These are phyloP conservation scores for Forpus xanthops DNA, from an alignment of 2,797 vertebrate species.

Conservation along the genomic window DNA sequence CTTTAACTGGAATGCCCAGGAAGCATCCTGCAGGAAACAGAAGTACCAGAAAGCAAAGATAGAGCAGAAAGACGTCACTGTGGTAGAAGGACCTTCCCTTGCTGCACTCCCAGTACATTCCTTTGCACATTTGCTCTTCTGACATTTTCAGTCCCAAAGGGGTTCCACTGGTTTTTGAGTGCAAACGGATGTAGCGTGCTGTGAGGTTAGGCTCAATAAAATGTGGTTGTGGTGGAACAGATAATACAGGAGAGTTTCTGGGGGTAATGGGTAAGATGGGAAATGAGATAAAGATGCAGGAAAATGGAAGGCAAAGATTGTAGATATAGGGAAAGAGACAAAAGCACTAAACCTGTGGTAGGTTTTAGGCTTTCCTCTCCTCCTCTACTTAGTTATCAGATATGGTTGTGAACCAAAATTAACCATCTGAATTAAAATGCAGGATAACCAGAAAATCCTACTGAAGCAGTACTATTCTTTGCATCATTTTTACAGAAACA, in stretches of 20 bases:
- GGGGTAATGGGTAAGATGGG: background rate
- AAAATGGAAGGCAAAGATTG: background rate
- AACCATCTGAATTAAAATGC: background rate
- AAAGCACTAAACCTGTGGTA: background rate
- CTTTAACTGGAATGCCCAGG: background rate
- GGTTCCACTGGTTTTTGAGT: background rate
- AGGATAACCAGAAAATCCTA: background rate
- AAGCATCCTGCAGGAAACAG: background rate
- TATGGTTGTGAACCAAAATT: background rate
- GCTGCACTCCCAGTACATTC: background rate
- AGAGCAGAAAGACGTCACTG: background rate
- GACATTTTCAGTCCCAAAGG: background rate
- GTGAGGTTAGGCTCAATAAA: background rate
- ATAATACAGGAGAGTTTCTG: background rate
- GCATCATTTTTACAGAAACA: background rate
- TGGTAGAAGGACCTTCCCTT: background rate
- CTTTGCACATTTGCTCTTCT: background rate
- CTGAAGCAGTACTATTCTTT: background rate
- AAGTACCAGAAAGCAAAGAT: background rate
- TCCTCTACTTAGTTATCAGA: background rate
- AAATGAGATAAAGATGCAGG: background rate
- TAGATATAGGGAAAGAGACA: background rate
- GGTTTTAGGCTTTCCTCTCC: background rate
- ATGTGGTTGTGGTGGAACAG: background rate
- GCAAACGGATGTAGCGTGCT: background rate